phyloP scores from a whole-genome alignment of 2,113 vertebrate species.

The Eptesicus fuscus region DNA sequence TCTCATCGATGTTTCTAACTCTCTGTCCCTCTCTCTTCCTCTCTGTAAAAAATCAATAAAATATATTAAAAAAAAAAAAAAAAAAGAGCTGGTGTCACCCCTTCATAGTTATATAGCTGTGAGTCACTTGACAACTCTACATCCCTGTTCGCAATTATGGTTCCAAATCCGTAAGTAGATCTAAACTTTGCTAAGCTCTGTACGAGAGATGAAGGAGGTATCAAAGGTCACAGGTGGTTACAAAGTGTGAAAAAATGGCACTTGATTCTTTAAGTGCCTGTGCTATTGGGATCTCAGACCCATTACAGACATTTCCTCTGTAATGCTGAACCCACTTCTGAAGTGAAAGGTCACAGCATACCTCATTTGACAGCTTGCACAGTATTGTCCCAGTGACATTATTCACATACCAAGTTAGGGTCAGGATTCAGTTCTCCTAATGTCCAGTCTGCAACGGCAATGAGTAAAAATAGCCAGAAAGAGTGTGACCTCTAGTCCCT shows the following conservation, averaged over 20 bases:
- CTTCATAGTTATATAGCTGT: background rate
- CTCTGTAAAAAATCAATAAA: no score
- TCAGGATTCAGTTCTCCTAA: conserved; percentile 28
- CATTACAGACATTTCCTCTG: background rate
- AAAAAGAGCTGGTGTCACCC: background rate
- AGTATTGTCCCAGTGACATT: conserved; percentile 16
- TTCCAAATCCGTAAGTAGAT: background rate
- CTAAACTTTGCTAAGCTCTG: background rate
- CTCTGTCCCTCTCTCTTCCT: no score
- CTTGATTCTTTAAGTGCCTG: background rate
- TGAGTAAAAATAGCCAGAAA: conserved; percentile 36
- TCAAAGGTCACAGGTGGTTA: background rate
- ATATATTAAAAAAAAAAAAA: no score
- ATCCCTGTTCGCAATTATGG: background rate
- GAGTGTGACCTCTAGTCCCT: background rate
- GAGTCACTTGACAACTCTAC: background rate
- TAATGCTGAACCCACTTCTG: background rate
- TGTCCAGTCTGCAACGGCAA: conserved; percentile 21
- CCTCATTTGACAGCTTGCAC: background rate
- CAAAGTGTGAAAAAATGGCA: background rate
- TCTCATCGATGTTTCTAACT: no score
- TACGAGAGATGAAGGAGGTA: background rate
- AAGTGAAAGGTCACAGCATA: background rate
- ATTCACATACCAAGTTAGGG: conserved; percentile 20
- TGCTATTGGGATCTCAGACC: background rate